These are phyloP conservation scores for Hucho hucho DNA, from an alignment of 2,113 vertebrate species.

Conservation along the genomic window DNA sequence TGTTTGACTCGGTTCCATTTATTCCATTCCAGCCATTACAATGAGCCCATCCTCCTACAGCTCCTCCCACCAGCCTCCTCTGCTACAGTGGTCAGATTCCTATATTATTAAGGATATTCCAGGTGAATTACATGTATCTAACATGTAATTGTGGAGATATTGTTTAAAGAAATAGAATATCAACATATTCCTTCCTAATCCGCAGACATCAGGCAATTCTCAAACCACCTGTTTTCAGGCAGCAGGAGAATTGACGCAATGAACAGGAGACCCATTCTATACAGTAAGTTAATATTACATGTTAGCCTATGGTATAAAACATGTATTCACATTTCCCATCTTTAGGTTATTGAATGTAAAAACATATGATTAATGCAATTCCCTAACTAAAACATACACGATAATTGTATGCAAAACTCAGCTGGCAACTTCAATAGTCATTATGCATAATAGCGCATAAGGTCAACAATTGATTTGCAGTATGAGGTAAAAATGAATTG, in stretches of 20 bases:
- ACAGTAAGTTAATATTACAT: not conserved
- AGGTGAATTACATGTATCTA: not conserved
- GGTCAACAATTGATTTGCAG: not conserved
- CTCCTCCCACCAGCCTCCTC: too few species aligned
- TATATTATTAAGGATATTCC: not conserved
- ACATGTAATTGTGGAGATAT: not conserved
- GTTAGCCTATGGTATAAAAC: too few species aligned
- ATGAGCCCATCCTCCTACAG: too few species aligned
- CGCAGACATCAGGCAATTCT: slow-evolving; percentile 36
- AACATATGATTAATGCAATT: not conserved
- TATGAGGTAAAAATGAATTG: not conserved
- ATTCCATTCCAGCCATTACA: too few species aligned
- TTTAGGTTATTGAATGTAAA: not conserved
- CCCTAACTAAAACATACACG: not conserved
- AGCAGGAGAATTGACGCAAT: not conserved
- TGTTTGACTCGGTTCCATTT: too few species aligned
- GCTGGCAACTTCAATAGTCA: not conserved
- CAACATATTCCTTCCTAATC: slow-evolving; percentile 31
- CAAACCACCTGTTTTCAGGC: slow-evolving; percentile 77
- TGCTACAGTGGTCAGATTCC: too few species aligned
- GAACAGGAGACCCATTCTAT: not conserved
- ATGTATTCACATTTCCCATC: not conserved
- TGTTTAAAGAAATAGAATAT: not conserved
- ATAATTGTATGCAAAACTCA: not conserved
- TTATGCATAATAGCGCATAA: not conserved